Percentiles rank a stretch among this genome's conserved stretches.
These are phyloP conservation scores for Chunga burmeisteri DNA, from an alignment of 2,113 vertebrate species.

Conservation along the genomic window DNA sequence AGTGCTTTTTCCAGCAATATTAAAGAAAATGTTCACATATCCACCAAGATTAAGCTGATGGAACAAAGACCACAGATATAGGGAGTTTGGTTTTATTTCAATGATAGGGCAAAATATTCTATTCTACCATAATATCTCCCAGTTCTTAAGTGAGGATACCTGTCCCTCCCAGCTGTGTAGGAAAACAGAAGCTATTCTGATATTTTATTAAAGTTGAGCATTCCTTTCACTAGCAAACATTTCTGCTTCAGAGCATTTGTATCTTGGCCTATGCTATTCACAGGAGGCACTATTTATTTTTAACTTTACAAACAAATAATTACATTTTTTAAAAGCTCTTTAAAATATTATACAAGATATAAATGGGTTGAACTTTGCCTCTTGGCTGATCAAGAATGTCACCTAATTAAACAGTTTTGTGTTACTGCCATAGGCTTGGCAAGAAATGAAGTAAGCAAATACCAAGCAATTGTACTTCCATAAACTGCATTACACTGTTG, in stretches of 20 bases:
- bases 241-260: background rate
- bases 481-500: background rate
- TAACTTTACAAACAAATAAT: slow-evolving; percentile 40
- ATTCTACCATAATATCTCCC: background rate
- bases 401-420: slow-evolving; percentile 50
- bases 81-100: background rate
- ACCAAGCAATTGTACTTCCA: slow-evolving; percentile 23
- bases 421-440: slow-evolving; percentile 25
- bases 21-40: background rate
- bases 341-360: slow-evolving; percentile 22
- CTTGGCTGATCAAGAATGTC: slow-evolving; percentile 45
- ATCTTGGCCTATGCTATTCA: background rate
- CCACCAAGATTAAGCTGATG: background rate
- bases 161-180: background rate
- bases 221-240: background rate
- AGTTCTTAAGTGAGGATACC: background rate
- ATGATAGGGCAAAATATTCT: background rate
- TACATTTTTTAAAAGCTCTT: background rate
- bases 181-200: background rate
- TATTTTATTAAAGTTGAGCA: background rate
- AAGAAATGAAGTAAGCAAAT: slow-evolving; percentile 35
- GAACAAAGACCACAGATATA: background rate
- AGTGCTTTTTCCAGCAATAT: background rate
- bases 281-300: slow-evolving; percentile 21
- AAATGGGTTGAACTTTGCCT: slow-evolving; percentile 49